Evolutionary conservation across 2,113 vertebrate genomes (phyloP).

Genomic region (Forbesichthys papilliferus): DNA sequence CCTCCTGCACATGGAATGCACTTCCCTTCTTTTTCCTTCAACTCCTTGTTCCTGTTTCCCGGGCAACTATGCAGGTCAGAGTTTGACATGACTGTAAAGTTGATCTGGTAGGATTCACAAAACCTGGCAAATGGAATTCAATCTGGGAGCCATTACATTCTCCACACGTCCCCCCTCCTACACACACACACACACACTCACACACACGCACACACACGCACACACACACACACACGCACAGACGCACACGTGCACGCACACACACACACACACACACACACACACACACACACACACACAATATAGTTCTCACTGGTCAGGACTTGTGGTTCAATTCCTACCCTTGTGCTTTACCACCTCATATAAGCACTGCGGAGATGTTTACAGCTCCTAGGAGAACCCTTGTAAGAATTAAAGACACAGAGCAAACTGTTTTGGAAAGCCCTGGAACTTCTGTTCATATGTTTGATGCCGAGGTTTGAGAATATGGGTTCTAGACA

Average conservation of each 20-base stretch:
- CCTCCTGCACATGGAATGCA: constrained; percentile 54
- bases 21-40: constrained; percentile 61
- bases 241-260: no score
- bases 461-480: not conserved
- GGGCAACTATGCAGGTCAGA: constrained; percentile 33
- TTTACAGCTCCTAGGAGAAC: constrained; percentile 23
- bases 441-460: not conserved
- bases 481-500: constrained; percentile 9
- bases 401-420: constrained; percentile 27
- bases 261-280: no score
- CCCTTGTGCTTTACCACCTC: constrained; percentile 21
- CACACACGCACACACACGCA: no score
- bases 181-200: not conserved
- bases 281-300: not conserved
- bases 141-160: constrained; percentile 24
- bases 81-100: constrained; percentile 50
- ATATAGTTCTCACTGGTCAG: constrained; percentile 11
- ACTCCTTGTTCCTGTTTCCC: constrained; percentile 58
- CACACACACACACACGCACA: no score
- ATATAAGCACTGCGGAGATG: constrained; percentile 30
- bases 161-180: constrained; percentile 13
- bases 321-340: constrained; percentile 14
- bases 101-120: constrained; percentile 33
- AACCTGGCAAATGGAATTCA: constrained; percentile 19
- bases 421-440: constrained; percentile 19